Evolutionary conservation across 2,888 invertebrate species (phyloP).

Genomic region (Rapana venosa): DNA sequence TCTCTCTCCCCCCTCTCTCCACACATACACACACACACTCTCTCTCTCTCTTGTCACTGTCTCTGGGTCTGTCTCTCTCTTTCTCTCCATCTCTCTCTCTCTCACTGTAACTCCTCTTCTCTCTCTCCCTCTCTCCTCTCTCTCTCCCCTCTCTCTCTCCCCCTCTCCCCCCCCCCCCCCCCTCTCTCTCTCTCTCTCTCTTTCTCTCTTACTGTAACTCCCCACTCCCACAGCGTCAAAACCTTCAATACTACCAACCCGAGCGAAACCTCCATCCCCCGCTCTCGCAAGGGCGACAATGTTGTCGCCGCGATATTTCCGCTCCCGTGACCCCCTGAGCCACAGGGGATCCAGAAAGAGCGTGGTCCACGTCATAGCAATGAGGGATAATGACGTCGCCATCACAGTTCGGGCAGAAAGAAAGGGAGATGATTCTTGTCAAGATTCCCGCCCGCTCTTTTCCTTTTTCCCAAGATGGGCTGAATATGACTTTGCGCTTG

Average conservation of each 20-base stretch:
- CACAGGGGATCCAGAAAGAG: background rate
- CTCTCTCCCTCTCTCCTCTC: too few species aligned
- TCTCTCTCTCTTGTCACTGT: background rate
- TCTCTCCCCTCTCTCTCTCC: too few species aligned
- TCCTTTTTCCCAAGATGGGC: background rate
- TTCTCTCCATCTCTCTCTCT: too few species aligned
- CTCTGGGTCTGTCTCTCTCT: too few species aligned
- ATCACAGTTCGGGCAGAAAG: background rate
- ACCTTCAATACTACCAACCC: background rate
- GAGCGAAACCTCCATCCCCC: background rate
- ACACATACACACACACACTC: too few species aligned
- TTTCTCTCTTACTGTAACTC: background rate
- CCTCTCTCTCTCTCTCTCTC: too few species aligned
- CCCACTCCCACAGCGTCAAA: background rate
- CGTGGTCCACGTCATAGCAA: constrained; percentile 2
- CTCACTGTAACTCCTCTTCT: too few species aligned
- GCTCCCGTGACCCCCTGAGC: background rate
- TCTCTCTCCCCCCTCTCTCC: background rate
- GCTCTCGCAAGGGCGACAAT: background rate
- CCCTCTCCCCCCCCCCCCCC: too few species aligned
- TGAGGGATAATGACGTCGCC: background rate
- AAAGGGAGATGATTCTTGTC: background rate
- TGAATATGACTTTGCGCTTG: background rate
- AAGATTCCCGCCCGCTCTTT: background rate
- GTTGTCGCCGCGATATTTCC: constrained; percentile 3